Percentiles rank a stretch among this genome's conserved stretches.
Evolutionary conservation across 2,113 vertebrate species (phyloP).

Genomic region (Empidonax traillii): DNA sequence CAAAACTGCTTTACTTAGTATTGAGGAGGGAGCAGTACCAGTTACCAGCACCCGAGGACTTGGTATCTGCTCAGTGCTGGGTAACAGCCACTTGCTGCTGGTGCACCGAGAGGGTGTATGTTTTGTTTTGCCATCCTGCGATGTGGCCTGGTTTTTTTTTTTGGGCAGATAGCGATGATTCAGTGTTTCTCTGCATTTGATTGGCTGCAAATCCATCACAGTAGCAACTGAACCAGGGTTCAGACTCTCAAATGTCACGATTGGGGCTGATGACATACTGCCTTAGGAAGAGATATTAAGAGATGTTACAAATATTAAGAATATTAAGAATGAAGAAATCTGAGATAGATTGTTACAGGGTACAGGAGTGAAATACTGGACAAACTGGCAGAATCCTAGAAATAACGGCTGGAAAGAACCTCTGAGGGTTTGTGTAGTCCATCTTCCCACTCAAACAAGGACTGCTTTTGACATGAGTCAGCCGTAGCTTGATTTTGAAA

Average conservation of each 20-base stretch:
- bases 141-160: neutral
- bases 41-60: neutral
- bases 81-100: neutral
- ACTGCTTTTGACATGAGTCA: neutral
- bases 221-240: neutral
- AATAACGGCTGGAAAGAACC: neutral
- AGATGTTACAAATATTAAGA: neutral
- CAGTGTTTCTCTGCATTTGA: neutral
- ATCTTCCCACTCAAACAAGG: neutral
- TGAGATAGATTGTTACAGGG: neutral
- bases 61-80: neutral
- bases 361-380: neutral
- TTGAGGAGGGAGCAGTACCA: neutral
- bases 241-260: neutral
- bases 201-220: neutral
- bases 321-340: neutral
- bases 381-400: neutral
- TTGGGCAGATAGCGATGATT: neutral
- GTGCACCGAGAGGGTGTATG: rapidly evolving
- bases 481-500: neutral
- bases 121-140: neutral
- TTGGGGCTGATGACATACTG: neutral
- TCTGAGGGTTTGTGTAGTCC: neutral
- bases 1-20: neutral
- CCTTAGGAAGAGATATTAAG: neutral